phyloP scores from a whole-genome alignment of 92 coral and sea anemone genomes.

The Phenganax stokvisi region DNA sequence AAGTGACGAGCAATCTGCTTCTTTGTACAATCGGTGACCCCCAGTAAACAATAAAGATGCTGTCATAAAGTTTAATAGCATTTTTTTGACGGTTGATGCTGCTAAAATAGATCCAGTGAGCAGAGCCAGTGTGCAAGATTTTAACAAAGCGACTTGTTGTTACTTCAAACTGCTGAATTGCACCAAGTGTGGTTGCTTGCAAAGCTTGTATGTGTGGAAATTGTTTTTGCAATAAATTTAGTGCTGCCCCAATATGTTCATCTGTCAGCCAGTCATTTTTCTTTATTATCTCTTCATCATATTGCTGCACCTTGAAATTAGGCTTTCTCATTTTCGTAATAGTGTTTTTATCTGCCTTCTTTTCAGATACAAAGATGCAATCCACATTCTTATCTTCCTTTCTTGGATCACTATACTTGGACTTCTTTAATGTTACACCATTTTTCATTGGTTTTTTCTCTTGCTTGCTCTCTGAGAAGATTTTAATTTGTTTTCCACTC shows the following conservation, averaged over 20 bases:
- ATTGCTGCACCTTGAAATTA: not conserved
- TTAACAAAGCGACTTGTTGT: conserved; percentile 17
- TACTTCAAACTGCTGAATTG: conserved; percentile 23
- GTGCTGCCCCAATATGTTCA: conserved; percentile 27
- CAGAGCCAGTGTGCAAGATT: conserved; percentile 10
- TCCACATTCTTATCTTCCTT: conserved; percentile 1
- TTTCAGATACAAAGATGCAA: conserved; percentile 14
- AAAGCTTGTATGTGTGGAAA: conserved; percentile 34
- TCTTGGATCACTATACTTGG: not conserved
- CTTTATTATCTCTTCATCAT: conserved; percentile 7
- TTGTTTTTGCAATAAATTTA: conserved; percentile 9
- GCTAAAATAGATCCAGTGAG: conserved; percentile 30
- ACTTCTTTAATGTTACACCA: not conserved
- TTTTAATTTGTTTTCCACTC: too few relatives aligned
- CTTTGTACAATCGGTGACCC: not conserved
- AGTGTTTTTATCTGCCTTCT: not conserved
- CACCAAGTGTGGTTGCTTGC: conserved; percentile 26
- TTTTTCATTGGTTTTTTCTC: not conserved
- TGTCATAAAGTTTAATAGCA: conserved; percentile 32
- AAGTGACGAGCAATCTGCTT: conserved; percentile 29
- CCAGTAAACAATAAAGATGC: conserved; percentile 16
- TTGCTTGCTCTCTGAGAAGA: not conserved
- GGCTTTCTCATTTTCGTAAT: not conserved
- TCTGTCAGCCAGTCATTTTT: conserved; percentile 19
- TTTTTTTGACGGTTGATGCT: conserved; percentile 18